Percentiles rank a stretch among this genome's conserved stretches.
Evolutionary conservation across 1,140 invertebrate genomes (phyloP).

Genomic region (Philotrypesis tridentata): DNA sequence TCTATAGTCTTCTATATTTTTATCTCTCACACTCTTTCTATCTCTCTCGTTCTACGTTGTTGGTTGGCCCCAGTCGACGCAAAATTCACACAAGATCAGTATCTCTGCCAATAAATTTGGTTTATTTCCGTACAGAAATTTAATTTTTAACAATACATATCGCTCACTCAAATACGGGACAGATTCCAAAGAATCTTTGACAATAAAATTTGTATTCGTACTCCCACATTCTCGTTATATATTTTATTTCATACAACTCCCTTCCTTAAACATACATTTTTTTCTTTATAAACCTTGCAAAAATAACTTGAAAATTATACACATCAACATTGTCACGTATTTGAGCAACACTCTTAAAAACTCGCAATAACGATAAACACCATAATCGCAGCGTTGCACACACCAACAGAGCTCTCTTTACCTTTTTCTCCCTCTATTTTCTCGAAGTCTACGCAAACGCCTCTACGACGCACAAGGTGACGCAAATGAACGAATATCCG

Average conservation of each 20-base stretch:
- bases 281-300: conserved; percentile 35
- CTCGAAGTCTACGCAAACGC: neutral
- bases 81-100: conserved; percentile 49
- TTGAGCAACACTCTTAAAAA: conserved; percentile 48
- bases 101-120: conserved; percentile 42
- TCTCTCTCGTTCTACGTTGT: conserved; percentile 48
- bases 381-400: conserved; percentile 44
- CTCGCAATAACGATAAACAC: conserved; percentile 49
- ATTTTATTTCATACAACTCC: conserved; percentile 15
- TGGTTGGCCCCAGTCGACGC: conserved; percentile 64
- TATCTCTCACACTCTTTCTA: conserved; percentile 3
- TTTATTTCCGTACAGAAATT: conserved; percentile 35
- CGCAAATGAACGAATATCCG: conserved; percentile 51
- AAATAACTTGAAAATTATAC: conserved; percentile 46
- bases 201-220: conserved; percentile 26
- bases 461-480: conserved; percentile 28
- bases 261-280: conserved; percentile 27
- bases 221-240: neutral
- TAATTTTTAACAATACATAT: conserved; percentile 38
- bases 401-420: conserved; percentile 36
- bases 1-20: conserved; percentile 36
- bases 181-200: conserved; percentile 38
- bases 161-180: conserved; percentile 46
- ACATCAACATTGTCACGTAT: conserved; percentile 47
- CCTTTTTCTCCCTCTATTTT: conserved; percentile 25